Conservation (phyloP, 2,888 invertebrate genomes). For the Zygothrica quintamaculata region DNA sequence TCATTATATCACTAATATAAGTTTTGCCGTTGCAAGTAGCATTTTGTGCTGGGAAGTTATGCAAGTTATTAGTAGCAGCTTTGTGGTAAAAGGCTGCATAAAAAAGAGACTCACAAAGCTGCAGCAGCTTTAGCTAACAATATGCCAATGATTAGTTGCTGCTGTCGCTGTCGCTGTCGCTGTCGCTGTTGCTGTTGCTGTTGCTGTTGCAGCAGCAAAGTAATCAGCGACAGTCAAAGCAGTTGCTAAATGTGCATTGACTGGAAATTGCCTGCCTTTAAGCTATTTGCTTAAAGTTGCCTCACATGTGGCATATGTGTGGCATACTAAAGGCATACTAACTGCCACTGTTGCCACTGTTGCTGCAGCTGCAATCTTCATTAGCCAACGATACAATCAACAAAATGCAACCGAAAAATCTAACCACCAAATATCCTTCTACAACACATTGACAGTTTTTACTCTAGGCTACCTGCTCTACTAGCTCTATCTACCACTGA, state of each 20-base stretch:
- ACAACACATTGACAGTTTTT: conserved; percentile 1
- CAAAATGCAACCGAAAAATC: conserved; percentile 57
- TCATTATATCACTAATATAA: conserved; percentile 67
- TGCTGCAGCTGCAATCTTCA: conserved; percentile 66
- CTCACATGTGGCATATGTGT: not conserved
- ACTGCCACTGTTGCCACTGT: conserved; percentile 35
- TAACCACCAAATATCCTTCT: conserved; percentile 9
- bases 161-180: not conserved
- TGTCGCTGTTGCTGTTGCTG: not conserved
- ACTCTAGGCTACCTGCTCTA: too few species aligned
- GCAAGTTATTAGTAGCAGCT: conserved; percentile 59
- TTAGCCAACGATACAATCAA: conserved; percentile 68
- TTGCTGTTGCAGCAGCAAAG: conserved; percentile 15
- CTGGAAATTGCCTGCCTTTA: conserved; percentile 29
- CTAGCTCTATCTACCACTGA: too few species aligned
- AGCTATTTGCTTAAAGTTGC: conserved; percentile 28
- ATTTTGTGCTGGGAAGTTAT: conserved; percentile 24
- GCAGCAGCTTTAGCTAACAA: conserved; percentile 38
- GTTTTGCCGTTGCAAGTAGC: conserved; percentile 18
- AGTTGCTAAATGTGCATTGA: conserved; percentile 37
- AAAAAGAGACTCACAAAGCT: conserved; percentile 50
- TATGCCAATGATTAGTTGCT: conserved; percentile 62
- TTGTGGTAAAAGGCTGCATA: conserved; percentile 52
- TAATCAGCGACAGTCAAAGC: conserved; percentile 40
- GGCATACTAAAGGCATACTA: too few species aligned